These are phyloP conservation scores for Dipodomys ordii DNA, from an alignment of 2,113 vertebrate genomes.

Conservation along the genomic window DNA sequence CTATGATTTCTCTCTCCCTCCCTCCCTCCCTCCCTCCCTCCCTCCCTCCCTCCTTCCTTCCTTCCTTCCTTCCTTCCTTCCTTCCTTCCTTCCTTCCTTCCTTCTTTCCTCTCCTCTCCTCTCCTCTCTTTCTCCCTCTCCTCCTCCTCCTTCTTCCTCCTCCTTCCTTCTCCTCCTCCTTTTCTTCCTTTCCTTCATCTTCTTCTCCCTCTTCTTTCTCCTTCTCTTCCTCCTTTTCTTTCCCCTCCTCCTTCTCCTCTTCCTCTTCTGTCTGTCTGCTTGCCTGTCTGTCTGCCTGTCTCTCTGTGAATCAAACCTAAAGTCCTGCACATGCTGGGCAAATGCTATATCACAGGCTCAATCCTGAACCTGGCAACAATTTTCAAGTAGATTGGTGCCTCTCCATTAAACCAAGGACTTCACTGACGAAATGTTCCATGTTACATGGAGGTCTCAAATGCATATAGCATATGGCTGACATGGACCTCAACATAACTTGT, in stretches of 20 bases:
- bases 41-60: too few relatives aligned
- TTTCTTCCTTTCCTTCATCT: not conserved
- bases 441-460: not conserved
- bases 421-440: not conserved
- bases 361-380: not conserved
- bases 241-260: rapidly evolving
- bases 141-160: too few relatives aligned
- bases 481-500: not conserved
- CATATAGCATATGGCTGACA: not conserved
- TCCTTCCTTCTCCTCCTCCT: too few relatives aligned
- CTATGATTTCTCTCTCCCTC: not conserved
- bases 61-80: too few relatives aligned
- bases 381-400: not conserved
- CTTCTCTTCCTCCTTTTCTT: too few relatives aligned
- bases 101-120: too few relatives aligned
- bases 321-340: not conserved
- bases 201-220: not conserved
- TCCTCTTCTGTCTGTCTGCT: not conserved
- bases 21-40: too few relatives aligned
- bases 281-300: not conserved
- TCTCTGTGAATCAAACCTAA: not conserved
- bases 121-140: too few relatives aligned
- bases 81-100: not conserved
- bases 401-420: not conserved
- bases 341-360: not conserved